Percentiles rank a stretch among this genome's conserved stretches.
phyloP scores from a whole-genome alignment of 2,797 vertebrate species.

The Triplophysa yarkandensis region DNA sequence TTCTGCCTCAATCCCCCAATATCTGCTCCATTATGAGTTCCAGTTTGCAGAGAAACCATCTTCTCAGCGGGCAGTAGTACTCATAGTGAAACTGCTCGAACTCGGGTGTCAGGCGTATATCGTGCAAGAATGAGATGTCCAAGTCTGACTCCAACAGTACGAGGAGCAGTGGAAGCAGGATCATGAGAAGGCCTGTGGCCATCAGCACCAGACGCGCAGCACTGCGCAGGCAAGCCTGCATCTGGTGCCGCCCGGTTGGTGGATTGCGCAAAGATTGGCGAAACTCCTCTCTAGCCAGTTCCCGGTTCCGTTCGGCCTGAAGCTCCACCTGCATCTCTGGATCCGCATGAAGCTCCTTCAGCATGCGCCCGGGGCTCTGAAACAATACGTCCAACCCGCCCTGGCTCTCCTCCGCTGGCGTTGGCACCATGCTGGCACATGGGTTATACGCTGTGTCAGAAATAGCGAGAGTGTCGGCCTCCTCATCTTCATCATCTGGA shows the following conservation, averaged over 20 bases:
- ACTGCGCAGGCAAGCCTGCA: conserved; percentile 87
- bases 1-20: conserved; percentile 79
- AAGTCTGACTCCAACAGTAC: conserved; percentile 95
- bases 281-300: conserved; percentile 83
- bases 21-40: conserved; percentile 83
- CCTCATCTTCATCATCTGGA: conserved; percentile 58
- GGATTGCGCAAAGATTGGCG: conserved; percentile 77
- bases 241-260: conserved; percentile 80
- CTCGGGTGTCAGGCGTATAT: conserved; percentile 95
- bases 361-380: conserved; percentile 82
- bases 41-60: conserved; percentile 91
- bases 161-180: conserved; percentile 91
- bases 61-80: conserved; percentile 93
- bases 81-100: conserved; percentile 97
- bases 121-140: conserved; percentile 93
- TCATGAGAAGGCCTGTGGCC: conserved; percentile 84
- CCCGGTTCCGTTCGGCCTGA: conserved; percentile 84
- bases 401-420: conserved; percentile 81
- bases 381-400: conserved; percentile 89
- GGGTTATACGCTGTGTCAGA: conserved; percentile 91
- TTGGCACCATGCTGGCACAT: conserved; percentile 91
- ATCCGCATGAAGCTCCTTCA: conserved; percentile 88
- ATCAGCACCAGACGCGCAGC: conserved; percentile 87
- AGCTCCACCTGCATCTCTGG: conserved; percentile 89
- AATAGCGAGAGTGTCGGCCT: conserved; percentile 79